Conservation (phyloP, 2,797 vertebrate genomes). For the Phalloptychus januarius region DNA sequence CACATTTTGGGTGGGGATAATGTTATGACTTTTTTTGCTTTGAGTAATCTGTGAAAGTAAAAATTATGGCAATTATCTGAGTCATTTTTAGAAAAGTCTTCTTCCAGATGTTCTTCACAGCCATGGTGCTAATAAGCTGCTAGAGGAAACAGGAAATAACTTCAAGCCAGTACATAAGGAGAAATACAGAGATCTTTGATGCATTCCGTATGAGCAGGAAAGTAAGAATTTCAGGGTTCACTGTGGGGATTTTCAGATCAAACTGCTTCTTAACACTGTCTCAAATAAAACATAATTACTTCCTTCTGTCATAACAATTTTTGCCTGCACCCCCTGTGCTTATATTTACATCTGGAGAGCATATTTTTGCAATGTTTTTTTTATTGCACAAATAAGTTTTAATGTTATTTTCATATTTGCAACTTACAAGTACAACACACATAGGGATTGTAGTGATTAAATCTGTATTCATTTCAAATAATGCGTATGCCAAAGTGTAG, state of each 20-base stretch:
- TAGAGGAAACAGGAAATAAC: conserved; percentile 73
- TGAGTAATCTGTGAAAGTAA: conserved; percentile 11
- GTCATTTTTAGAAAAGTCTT: conserved; percentile 40
- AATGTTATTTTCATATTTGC: neutral
- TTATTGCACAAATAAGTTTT: neutral
- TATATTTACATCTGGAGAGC: conserved; percentile 6
- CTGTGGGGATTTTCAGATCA: neutral
- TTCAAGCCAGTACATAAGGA: conserved; percentile 57
- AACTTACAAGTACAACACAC: neutral
- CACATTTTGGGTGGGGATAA: neutral
- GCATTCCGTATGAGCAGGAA: neutral
- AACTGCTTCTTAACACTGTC: conserved; percentile 3
- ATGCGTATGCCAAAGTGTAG: neutral
- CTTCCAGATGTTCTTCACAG: conserved; percentile 72
- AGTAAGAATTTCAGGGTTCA: conserved; percentile 1
- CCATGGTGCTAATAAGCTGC: conserved; percentile 74
- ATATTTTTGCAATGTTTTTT: neutral
- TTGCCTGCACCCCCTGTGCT: neutral
- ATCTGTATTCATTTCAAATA: neutral
- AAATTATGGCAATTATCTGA: conserved; percentile 59
- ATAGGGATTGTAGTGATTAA: neutral
- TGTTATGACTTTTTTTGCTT: neutral
- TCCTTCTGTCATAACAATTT: neutral
- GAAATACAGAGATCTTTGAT: conserved; percentile 24
- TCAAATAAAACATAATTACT: conserved; percentile 14